Evolutionary conservation across 1,140 invertebrate genomes (phyloP).

Genomic region (Probaryconus sp.): DNA sequence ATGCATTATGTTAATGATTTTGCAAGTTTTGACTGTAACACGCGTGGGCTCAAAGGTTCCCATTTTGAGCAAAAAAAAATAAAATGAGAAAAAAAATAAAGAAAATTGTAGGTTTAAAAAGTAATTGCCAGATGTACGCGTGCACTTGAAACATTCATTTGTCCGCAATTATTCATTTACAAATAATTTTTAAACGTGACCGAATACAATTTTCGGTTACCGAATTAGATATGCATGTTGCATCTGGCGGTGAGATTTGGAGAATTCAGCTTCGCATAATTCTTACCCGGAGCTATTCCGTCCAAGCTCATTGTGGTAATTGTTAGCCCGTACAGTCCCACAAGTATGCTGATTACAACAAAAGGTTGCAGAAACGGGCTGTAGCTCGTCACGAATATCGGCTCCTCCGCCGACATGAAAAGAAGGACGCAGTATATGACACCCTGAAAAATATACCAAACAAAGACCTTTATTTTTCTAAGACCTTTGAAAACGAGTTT

Average conservation of each 20-base stretch:
- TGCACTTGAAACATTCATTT: constrained; percentile 9
- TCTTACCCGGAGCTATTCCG: constrained; percentile 70
- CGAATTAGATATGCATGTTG: constrained; percentile 23
- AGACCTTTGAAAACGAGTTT: constrained; percentile 14
- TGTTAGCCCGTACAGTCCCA: constrained; percentile 72
- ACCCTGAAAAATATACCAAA: constrained; percentile 63
- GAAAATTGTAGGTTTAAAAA: constrained; percentile 26
- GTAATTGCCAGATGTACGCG: constrained; percentile 1
- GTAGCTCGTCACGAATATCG: constrained; percentile 65
- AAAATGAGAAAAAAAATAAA: constrained; percentile 28
- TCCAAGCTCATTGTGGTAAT: constrained; percentile 70
- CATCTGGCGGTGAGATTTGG: no score
- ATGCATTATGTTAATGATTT: constrained; percentile 51
- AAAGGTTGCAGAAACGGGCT: constrained; percentile 69
- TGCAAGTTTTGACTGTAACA: constrained; percentile 35
- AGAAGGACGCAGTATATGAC: constrained; percentile 68
- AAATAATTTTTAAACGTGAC: no score
- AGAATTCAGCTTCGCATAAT: constrained; percentile 41
- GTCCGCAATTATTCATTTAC: constrained; percentile 16
- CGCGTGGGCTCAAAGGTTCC: constrained; percentile 44
- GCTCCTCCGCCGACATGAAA: constrained; percentile 69
- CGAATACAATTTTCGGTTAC: constrained; percentile 15
- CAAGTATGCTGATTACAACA: constrained; percentile 70
- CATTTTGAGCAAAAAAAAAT: no score
- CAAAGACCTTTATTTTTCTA: constrained; percentile 51